Base-by-base conservation (phyloP, 2,797 vertebrate genomes). In the Spondyliosoma cantharus region DNA sequence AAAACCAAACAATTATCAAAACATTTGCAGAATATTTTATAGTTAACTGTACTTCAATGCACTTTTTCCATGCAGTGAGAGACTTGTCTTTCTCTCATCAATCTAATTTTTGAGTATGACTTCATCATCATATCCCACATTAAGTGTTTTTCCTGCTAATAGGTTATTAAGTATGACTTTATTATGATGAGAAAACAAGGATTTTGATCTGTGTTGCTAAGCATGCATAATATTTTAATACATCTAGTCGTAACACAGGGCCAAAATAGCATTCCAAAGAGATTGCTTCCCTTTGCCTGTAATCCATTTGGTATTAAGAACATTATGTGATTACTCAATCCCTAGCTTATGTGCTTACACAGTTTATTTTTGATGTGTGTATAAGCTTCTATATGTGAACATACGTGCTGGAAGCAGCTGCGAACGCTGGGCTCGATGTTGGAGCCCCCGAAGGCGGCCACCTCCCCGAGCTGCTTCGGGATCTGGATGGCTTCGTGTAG, bases 361-460 rank as follows among this genome's bases (percentile, higher is more conserved):
- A 46, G 15, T 58, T 29, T 45, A 60, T 58, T 58, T 1, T 49
- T 43, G 19, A 58, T 54, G 22, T 61, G 49, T 57, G 42, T 45
- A 29, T 17, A 62, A 50, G 65, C 16, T 57, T 77, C 45, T 67
- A 77, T 24, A 67, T 71, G 72, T 56, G 11, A 48, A 95, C 95
- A 63, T 93, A 99, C 98, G 80, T 98, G 97, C 7, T 98, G 97
- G 90, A 99, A 99, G 93, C 98, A 99, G 93, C 98, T 99, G 70
- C 97, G 97, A 69, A 99, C 97, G 0, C 97, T 99, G 74, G 98
- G 98, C 59, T 98, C 98, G 20, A 99, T 99, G 92, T 99, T 99
- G 92, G 97, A 99, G 54, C 98, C 98, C 45, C 98, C 98, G 0
- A 99, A 99, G 7, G 98, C 97, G 0, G 98, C 98, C 68, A 99